Evolutionary conservation across 2,888 invertebrate genomes (phyloP).

Genomic region (Dioctria linearis): DNA sequence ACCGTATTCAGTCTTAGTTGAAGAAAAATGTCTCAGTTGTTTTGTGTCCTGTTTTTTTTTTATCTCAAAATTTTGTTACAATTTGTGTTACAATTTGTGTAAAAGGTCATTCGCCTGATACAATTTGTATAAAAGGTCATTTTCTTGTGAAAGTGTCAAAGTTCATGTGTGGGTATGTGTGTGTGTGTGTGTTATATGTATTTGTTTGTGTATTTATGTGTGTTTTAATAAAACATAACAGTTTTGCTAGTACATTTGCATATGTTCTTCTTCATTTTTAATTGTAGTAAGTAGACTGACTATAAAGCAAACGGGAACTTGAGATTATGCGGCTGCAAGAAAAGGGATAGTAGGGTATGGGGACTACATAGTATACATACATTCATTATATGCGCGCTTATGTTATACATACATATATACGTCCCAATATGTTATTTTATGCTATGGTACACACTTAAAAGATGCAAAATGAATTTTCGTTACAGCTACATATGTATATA

Average conservation of each 20-base stretch:
- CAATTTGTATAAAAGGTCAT: background rate
- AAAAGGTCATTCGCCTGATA: slow-evolving; percentile 1
- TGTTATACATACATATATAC: background rate
- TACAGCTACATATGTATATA: slow-evolving; percentile 2
- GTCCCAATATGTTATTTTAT: background rate
- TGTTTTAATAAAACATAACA: too few species aligned
- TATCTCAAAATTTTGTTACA: background rate
- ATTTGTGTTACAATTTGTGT: background rate
- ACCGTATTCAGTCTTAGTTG: slow-evolving; percentile 45
- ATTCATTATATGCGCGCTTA: slow-evolving; percentile 34
- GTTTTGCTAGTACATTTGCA: too few species aligned
- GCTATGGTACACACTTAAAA: slow-evolving; percentile 44
- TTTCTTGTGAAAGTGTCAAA: background rate
- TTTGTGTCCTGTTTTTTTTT: background rate
- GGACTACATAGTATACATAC: slow-evolving; percentile 7
- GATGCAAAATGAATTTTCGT: slow-evolving; percentile 32
- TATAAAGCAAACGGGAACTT: slow-evolving; percentile 37
- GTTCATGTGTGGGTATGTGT: too few species aligned
- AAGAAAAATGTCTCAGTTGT: slow-evolving; percentile 39
- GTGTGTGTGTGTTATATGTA: too few species aligned
- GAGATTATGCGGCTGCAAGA: slow-evolving; percentile 1
- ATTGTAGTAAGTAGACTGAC: background rate
- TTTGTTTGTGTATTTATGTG: too few species aligned
- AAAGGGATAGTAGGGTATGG: too few species aligned
- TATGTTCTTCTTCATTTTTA: too few species aligned